Base-by-base conservation (phyloP, 2,113 vertebrate genomes). In the Grantiella picta region DNA sequence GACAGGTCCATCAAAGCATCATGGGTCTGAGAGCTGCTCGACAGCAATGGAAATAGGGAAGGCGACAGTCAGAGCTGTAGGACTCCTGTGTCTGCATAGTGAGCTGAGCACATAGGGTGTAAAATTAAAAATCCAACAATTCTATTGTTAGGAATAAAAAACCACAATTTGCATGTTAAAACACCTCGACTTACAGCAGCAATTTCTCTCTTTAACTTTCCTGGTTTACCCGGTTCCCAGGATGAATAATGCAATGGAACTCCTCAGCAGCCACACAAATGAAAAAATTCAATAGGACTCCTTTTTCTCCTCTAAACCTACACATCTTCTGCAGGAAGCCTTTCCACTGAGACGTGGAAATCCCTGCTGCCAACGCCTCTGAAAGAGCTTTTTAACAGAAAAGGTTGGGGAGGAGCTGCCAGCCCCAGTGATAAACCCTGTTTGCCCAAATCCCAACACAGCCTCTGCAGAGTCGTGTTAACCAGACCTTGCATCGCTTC, bases 231-330 rank as follows among this genome's bases (percentile, higher is more conserved):
- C 59, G 31, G 57, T 63, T 92, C 70, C 89, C 92, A 86, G 96
- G 90, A 96, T 82, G 94, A 89, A 89, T 95, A 96, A 90, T 54
- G 77, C 83, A 82, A 83, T 28, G 85, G 82, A 92, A 70, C 93
- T 89, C 87, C 75, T 78, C 92, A 91, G 79, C 90, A 89, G 93
- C 31, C 14, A 84, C 49, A 87, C 28, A 5, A 29, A 57, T 17
- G 76, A 35, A 35, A 42, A 56, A 82, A 50, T 15, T 35, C 4
- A 38, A 66, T 25, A 63, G 82, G 70, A 85, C 78, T 82, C 21
- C 47, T 60, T 47, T 9, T 17, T 5, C 28, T 7, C 45, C 31
- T 86, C 10, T 14, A 47, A 88, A 73, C 23, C 42, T 16, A 42
- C 40, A 22, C 53, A n/a, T 29, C 28, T 78, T 45, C 71, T 40